phyloP scores from a whole-genome alignment of 2,113 vertebrate genomes.

The Muntiacus muntjak region DNA sequence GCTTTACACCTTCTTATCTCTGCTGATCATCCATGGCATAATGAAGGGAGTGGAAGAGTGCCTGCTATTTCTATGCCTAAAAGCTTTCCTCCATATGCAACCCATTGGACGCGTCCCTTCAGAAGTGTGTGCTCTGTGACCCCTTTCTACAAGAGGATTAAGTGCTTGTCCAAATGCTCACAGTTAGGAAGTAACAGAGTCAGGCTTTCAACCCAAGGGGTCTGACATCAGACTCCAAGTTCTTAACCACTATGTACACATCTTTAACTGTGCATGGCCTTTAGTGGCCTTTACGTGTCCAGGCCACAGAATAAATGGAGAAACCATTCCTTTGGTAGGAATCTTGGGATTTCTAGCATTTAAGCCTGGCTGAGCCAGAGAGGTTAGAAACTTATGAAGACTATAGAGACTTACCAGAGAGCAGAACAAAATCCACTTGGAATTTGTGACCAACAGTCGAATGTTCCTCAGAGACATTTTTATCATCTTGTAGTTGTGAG shows the following conservation, averaged over 20 bases:
- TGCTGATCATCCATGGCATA: neutral
- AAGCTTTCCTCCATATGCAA: neutral
- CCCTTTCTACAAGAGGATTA: neutral
- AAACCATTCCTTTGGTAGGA: constrained; percentile 45
- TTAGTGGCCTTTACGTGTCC: neutral
- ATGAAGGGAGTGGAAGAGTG: neutral
- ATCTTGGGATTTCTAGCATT: constrained; percentile 55
- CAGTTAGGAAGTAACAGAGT: neutral
- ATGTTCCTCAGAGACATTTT: constrained; percentile 48
- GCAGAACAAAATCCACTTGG: constrained; percentile 45
- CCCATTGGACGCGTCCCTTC: neutral
- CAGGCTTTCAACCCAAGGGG: neutral
- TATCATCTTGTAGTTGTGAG: constrained; percentile 48
- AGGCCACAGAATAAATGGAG: constrained; percentile 40
- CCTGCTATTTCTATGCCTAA: neutral
- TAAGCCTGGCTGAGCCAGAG: neutral
- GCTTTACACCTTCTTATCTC: neutral
- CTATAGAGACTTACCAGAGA: constrained; percentile 56
- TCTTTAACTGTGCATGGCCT: constrained; percentile 4
- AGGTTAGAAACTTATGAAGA: constrained; percentile 45
- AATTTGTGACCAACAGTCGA: constrained; percentile 57
- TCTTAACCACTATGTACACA: neutral
- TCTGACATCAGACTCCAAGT: neutral
- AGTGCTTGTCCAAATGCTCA: neutral
- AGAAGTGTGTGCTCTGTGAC: neutral